A percentile compares a stretch with the other conserved stretches of the same genome.
Conservation (phyloP, 1,140 invertebrate genomes). For the Microplitis demolitor region DNA sequence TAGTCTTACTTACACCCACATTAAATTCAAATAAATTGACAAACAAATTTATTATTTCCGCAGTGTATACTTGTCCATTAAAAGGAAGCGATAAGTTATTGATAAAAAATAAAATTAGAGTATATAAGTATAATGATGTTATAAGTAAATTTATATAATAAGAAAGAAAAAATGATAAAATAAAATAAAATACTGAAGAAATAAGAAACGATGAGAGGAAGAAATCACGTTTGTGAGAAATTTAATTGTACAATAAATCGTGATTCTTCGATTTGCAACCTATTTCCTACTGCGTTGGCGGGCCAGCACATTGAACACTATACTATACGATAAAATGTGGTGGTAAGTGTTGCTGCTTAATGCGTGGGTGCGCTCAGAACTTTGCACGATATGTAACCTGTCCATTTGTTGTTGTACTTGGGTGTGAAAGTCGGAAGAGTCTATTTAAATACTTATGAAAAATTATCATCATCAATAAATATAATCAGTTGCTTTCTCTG, state of each 20-base stretch:
- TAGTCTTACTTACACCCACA: too few species aligned
- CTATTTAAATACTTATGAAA: not conserved
- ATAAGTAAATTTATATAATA: constrained; percentile 12
- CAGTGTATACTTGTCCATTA: too few species aligned
- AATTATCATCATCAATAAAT: not conserved
- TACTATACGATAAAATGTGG: not conserved
- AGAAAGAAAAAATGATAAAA: not conserved
- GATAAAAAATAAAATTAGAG: too few species aligned
- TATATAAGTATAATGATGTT: too few species aligned
- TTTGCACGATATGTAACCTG: constrained; percentile 44
- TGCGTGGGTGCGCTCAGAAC: constrained; percentile 36
- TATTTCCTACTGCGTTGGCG: constrained; percentile 60
- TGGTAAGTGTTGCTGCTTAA: not conserved
- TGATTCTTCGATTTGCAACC: constrained; percentile 59
- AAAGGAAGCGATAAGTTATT: too few species aligned
- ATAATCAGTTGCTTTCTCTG: not conserved
- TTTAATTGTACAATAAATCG: constrained; percentile 61
- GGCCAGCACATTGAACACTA: constrained; percentile 39
- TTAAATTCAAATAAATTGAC: too few species aligned
- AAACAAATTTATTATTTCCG: too few species aligned
- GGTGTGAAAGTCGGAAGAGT: constrained; percentile 59
- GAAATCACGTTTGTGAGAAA: constrained; percentile 46
- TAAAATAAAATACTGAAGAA: constrained; percentile 1
- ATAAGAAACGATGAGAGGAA: constrained; percentile 25
- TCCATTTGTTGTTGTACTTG: constrained; percentile 47